Evolutionary conservation across 2,113 vertebrate species (phyloP), one percentile per base, ranked within the genome.

Genomic region (Ochotona princeps): DNA sequence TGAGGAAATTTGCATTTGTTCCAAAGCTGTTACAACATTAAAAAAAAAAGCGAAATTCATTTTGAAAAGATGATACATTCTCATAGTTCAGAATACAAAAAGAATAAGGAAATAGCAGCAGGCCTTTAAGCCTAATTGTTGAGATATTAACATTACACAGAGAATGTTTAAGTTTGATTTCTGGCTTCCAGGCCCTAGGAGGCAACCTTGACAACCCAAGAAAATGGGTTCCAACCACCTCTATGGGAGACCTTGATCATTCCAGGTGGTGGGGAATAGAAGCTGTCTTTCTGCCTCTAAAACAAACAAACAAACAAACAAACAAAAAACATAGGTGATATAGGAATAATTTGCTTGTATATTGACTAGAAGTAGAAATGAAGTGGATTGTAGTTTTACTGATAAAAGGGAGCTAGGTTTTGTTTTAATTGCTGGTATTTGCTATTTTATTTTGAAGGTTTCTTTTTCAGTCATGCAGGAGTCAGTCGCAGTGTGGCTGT

Each of bases 401-500:
- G 5, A 30, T 74, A 54, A 72, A 32, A 20, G 51, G 12, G 38
- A 32, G 14, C 2, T 1, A 76, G 63, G 57, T 88, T 79, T 60
- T 69, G 20, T 90, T 82, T 87, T 81, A 88, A 92, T 90, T 84
- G 51, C 57, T 92, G 78, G 66, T 92, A 17, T 86, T 84, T 92
- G 65, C 83, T 65, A 6, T 87, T 85, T 76, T 91, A 73, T 86
- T 95, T 93, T 73, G 89, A 95, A 78, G 38, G 23, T 4, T 44
- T 86, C 18, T 88, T 91, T 94, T 96, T 96, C 95, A 99, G 99
- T 96, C 99, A 99, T 35, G 98, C 98, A 32, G 99, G 99, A 44
- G 97, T 99, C 67, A 99, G 99, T 96, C 98, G 99, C 91, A 99
- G 99, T 96, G 99, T 98, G 70, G 98, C 99, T 60, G 96, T 99